These are phyloP conservation scores for Botrylloides violaceus DNA, from an alignment of 23 tunicate genomes.

Conservation along the genomic window DNA sequence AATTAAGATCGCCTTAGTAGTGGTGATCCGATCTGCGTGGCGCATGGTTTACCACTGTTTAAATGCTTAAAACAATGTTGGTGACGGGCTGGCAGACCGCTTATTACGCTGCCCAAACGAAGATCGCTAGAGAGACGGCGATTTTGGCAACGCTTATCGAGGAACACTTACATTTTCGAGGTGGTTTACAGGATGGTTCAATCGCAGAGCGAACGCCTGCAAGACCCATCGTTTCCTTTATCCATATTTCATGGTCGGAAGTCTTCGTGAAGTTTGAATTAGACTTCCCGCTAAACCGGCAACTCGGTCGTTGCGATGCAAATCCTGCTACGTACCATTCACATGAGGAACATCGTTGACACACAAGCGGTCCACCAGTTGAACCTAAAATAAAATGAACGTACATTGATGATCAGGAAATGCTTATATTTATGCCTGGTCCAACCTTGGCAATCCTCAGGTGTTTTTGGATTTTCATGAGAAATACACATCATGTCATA, in stretches of 20 bases:
- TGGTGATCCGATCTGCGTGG: too few species aligned
- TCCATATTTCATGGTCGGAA: conserved; percentile 15
- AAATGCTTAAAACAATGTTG: too few species aligned
- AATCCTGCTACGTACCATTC: conserved; percentile 26
- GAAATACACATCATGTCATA: conserved; percentile 8
- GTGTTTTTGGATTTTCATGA: background rate
- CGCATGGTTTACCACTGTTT: too few species aligned
- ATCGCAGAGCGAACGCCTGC: background rate
- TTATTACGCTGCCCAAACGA: too few species aligned
- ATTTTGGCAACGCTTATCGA: too few species aligned
- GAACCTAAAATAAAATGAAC: conserved; percentile 8
- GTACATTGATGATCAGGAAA: too few species aligned
- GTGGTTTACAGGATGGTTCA: conserved; percentile 1
- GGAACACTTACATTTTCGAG: conserved; percentile 2
- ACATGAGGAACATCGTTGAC: conserved; percentile 27
- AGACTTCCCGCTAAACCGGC: background rate
- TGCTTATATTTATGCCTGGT: too few species aligned
- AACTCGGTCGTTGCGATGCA: conserved; percentile 1
- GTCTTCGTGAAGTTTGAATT: background rate
- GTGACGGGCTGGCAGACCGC: too few species aligned
- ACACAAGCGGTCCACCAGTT: conserved; percentile 14
- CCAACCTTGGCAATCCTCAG: conserved; percentile 11
- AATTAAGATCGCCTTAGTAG: too few species aligned
- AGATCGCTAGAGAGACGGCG: too few species aligned
- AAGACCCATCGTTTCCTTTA: background rate